Evolutionary conservation across 2,797 vertebrate genomes (phyloP).

Genomic region (Pipistrellus pygmaeus): DNA sequence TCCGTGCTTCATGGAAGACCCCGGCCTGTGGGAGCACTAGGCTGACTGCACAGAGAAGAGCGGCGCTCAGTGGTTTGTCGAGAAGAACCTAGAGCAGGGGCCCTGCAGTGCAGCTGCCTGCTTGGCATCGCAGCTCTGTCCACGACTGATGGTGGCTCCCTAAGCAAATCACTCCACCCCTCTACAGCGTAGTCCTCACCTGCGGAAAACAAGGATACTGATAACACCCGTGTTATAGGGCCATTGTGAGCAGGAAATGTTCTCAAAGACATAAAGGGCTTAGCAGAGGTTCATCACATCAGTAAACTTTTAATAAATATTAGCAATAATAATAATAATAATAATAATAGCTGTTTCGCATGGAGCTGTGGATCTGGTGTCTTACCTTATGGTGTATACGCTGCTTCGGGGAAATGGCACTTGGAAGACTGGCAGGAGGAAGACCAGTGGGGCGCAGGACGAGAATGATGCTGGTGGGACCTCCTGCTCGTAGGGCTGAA

Average conservation of each 20-base stretch:
- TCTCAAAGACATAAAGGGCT: background rate
- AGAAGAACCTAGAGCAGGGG: background rate
- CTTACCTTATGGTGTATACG: background rate
- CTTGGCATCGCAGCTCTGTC: background rate
- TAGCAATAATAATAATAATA: background rate
- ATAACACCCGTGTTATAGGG: background rate
- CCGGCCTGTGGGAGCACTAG: background rate
- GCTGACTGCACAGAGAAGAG: background rate
- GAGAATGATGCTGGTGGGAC: background rate
- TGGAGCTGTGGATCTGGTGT: background rate
- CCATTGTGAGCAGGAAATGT: background rate
- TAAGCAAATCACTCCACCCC: background rate
- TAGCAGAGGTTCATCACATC: background rate
- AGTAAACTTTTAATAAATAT: background rate
- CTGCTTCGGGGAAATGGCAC: slow-evolving; percentile 1
- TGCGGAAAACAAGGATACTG: background rate
- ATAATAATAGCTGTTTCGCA: background rate
- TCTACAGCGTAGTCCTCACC: background rate
- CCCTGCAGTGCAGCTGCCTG: background rate
- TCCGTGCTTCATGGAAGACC: background rate
- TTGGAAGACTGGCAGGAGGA: background rate
- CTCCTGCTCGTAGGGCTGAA: background rate
- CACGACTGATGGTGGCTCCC: background rate
- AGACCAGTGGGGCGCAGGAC: background rate
- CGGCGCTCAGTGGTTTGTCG: background rate